phyloP scores from a whole-genome alignment of 2,888 invertebrate species.

The Lithophane socia region DNA sequence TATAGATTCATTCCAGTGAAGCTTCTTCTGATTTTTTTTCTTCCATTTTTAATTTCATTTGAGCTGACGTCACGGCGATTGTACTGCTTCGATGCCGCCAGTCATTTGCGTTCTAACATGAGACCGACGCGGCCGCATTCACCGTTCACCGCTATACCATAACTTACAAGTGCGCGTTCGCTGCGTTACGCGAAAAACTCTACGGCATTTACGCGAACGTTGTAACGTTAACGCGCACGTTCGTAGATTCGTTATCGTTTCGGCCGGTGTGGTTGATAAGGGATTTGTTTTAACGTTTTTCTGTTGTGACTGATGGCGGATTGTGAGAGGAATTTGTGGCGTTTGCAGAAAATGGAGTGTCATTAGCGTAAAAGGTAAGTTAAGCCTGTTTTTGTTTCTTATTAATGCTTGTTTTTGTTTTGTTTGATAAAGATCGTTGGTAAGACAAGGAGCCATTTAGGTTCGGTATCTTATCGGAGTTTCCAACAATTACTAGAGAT shows the following conservation, averaged over 20 bases:
- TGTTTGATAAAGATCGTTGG: constrained; percentile 49
- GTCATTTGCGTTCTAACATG: constrained; percentile 86
- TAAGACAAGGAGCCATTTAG: constrained; percentile 1
- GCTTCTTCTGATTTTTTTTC: constrained; percentile 75
- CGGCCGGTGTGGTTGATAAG: constrained; percentile 69
- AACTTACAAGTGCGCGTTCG: constrained; percentile 70
- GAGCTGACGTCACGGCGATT: constrained; percentile 79
- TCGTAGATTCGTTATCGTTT: constrained; percentile 70
- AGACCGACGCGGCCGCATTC: constrained; percentile 78
- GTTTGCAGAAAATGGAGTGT: constrained; percentile 81
- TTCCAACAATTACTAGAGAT: constrained; percentile 7
- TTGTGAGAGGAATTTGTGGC: constrained; percentile 70
- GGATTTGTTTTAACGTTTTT: constrained; percentile 72
- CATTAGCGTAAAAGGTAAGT: constrained; percentile 84
- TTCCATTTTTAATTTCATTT: constrained; percentile 85
- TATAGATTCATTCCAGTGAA: constrained; percentile 78
- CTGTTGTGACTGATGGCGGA: constrained; percentile 72
- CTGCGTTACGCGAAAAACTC: constrained; percentile 69
- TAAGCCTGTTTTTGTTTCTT: constrained; percentile 71
- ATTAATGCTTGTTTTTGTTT: constrained; percentile 76
- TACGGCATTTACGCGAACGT: constrained; percentile 58
- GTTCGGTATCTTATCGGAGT: constrained; percentile 9
- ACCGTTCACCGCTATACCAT: constrained; percentile 65
- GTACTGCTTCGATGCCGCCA: constrained; percentile 78
- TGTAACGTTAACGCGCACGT: constrained; percentile 72